Evolutionary conservation across 2,113 vertebrate genomes (phyloP), one percentile per base, ranked within the genome.

Genomic region (Sminthopsis crassicaudata): DNA sequence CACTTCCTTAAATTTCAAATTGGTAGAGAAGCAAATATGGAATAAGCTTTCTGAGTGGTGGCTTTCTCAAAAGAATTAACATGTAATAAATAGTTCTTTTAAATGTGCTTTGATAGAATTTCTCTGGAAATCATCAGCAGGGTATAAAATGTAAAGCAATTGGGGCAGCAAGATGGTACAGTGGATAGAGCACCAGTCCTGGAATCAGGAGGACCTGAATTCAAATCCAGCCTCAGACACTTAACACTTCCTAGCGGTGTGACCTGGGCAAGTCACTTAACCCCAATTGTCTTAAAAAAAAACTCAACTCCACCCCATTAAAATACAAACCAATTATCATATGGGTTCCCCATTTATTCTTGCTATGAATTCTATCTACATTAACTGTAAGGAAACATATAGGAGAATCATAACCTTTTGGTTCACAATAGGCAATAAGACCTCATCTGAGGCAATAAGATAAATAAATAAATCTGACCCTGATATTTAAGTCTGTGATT

Each of bases 1-100:
- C 11, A 99, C 98, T 98, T 99, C 99, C 99, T 99, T 98, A 95
- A 98, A 97, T 92, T 52, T 67, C 23, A 97, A 89, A 53, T 93
- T 91, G 91, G 51, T 9, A 96, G 53, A 95, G 53, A 97, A 91
- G 25, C 36, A 9, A 90, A 19, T 95, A 53, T 97, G 92, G 93
- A 92, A 67, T 25, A 53, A 93, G 25, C 54, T 7, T 46, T 14
- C 2, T 7, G 25, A 57, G 10, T 10, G n/a, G 11, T 36, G 36
- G 23, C 90, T 91, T 84, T 91, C 48, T 92, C n/a, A 67, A 51
- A 46, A 53, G 51, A 53, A 95, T 14, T 10, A 36, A 30, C 90
- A 54, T 84, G 53, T 52, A 54, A 14, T n/a, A 1, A 88, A 5
- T 60, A 52, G 52, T 24, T 60, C 92, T 92, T 93, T 84, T 50